Percentiles rank a stretch among this genome's conserved stretches.
These are phyloP conservation scores for Agrilus mali DNA, from an alignment of 2,888 invertebrate genomes.

Conservation along the genomic window DNA sequence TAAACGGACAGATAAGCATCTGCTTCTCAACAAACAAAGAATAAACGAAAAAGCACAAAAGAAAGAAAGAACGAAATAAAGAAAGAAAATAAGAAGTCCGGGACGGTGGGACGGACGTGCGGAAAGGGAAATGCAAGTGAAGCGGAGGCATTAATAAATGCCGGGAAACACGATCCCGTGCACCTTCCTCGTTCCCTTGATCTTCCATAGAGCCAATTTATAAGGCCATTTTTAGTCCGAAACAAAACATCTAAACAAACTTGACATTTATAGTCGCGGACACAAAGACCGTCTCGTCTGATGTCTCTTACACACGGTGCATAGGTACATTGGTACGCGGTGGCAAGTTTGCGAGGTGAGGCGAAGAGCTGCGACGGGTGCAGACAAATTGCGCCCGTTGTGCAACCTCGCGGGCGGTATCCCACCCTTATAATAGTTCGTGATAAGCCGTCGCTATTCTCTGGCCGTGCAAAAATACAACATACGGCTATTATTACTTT, in stretches of 20 bases:
- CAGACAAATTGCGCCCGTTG: conserved; percentile 20
- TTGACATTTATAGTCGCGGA: conserved; percentile 14
- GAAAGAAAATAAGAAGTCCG: too few relatives aligned
- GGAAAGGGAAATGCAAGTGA: too few relatives aligned
- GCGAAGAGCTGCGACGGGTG: conserved; percentile 12
- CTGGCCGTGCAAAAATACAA: too few relatives aligned
- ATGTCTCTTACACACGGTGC: conserved; percentile 10
- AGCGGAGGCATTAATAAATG: too few relatives aligned
- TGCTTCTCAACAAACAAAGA: too few relatives aligned
- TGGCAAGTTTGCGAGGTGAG: conserved; percentile 7
- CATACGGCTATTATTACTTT: too few relatives aligned
- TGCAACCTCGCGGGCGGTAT: conserved; percentile 30
- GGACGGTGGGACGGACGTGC: too few relatives aligned
- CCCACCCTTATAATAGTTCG: conserved; percentile 13
- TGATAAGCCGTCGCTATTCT: conserved; percentile 4
- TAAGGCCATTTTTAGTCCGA: conserved; percentile 13
- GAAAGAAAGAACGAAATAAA: too few relatives aligned
- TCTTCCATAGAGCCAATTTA: conserved; percentile 13
- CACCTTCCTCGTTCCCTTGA: conserved; percentile 10
- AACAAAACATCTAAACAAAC: conserved; percentile 16
- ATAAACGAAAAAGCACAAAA: too few relatives aligned
- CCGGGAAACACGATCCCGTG: conserved; percentile 10
- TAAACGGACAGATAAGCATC: too few relatives aligned
- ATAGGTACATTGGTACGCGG: conserved; percentile 10
- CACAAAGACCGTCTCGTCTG: conserved; percentile 15